phyloP scores from a whole-genome alignment of 2,113 vertebrate genomes.

The Phylloscopus whistleri region DNA sequence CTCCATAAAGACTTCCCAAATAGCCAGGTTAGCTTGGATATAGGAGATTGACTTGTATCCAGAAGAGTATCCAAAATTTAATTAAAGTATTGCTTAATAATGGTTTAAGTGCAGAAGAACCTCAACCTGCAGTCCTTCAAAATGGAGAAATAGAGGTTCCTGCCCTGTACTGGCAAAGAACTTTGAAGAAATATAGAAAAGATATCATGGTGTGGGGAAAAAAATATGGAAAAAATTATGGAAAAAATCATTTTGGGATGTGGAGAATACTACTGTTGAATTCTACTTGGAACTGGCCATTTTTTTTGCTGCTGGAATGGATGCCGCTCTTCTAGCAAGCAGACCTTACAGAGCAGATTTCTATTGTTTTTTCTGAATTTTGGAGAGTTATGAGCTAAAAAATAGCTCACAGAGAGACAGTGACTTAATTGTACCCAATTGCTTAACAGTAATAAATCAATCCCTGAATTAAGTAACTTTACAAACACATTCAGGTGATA shows the following conservation, averaged over 20 bases:
- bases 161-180: not conserved
- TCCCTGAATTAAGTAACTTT: not conserved
- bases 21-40: not conserved
- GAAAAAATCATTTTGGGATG: not conserved
- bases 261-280: fast-evolving
- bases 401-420: not conserved
- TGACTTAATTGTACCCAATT: not conserved
- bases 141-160: not conserved
- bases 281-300: not conserved
- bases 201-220: fast-evolving
- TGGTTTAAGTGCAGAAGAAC: not conserved
- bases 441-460: not conserved
- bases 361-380: not conserved
- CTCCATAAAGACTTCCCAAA: not conserved
- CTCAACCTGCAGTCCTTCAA: not conserved
- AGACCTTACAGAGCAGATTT: not conserved
- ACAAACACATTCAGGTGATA: too few species aligned
- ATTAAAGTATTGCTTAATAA: not conserved
- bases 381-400: not conserved
- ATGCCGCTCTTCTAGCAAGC: not conserved
- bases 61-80: not conserved
- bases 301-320: not conserved
- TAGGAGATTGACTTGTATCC: not conserved
- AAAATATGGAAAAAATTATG: not conserved
- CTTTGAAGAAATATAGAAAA: not conserved